phyloP scores from a whole-genome alignment of 2,113 vertebrate species.

The Lampris megalopsis region DNA sequence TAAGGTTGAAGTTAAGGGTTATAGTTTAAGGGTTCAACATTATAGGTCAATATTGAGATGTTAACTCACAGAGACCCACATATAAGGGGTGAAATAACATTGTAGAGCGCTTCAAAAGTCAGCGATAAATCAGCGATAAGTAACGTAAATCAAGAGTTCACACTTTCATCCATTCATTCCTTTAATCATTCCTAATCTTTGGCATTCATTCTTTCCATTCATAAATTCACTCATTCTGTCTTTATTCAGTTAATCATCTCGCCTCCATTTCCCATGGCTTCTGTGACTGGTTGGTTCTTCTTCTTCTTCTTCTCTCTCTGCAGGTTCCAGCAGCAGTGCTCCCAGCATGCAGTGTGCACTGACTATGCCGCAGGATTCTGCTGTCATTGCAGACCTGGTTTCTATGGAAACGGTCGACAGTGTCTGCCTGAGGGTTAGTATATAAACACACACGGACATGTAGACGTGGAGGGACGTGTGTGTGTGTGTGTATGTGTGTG shows the following conservation, averaged over 20 bases:
- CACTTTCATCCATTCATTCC: too few relatives aligned
- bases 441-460: not conserved
- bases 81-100: too few relatives aligned
- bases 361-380: slow-evolving; percentile 90
- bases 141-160: too few relatives aligned
- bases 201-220: not conserved
- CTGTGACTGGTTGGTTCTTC: not conserved
- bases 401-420: slow-evolving; percentile 90
- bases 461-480: too few relatives aligned
- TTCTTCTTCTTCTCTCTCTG: slow-evolving; percentile 16
- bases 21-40: too few relatives aligned
- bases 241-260: not conserved
- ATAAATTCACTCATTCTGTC: not conserved
- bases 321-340: slow-evolving; percentile 86
- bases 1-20: too few relatives aligned
- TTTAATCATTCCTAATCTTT: too few relatives aligned
- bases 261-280: too few relatives aligned
- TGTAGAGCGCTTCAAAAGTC: too few relatives aligned
- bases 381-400: slow-evolving; percentile 90
- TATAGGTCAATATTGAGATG: too few relatives aligned
- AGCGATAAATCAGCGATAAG: too few relatives aligned
- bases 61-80: too few relatives aligned
- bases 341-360: slow-evolving; percentile 88
- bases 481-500: not conserved
- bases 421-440: slow-evolving; percentile 90